Evolutionary conservation across 2,888 invertebrate genomes (phyloP), one percentile per base, ranked within the genome.

Genomic region (Mythimna ferrago): DNA sequence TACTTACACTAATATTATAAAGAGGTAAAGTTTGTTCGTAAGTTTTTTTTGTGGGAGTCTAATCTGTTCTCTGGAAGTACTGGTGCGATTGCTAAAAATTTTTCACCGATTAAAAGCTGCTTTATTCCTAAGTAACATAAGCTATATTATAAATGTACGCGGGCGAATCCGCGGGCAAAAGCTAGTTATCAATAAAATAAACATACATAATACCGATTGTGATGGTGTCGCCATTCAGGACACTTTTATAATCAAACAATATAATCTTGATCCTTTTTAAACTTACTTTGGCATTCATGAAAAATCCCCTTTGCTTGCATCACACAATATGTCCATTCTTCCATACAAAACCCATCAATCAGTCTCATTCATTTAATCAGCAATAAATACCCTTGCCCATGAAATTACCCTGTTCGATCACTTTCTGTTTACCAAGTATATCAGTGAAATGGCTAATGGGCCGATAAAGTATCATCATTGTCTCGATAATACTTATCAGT

Each of bases 391-490:
- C 93, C 92, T 94, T 92, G 93, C 80, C 92, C 92, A 81, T 93
- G 92, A 93, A 93, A 92, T 91, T 87, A 75, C 71, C 78, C 75
- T 92, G 90, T 84, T 92, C 93, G 87, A 93, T 93, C 93, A 92
- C 86, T 85, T 76, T 81, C 69, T 94, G 90, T 94, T 93, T 93
- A 89, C 86, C 65, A 76, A 90, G 87, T 85, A 92, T 93, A 94
- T 93, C 93, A 89, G 81, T 67, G 88, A 88, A 87, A 81, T 76
- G 81, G 76, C 89, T 94, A 93, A 94, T 94, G 92, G 93, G 74
- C 83, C 87, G 94, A 94, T 95, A 93, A 84, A 86, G 82, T 88
- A 88, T 89, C 90, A 92, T 92, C 91, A 92, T 92, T 93, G 92
- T 78, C 61, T 75, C 61, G 74, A 75, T 91, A 87, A 82, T 69